Base-by-base conservation (phyloP, 2,113 vertebrate genomes). In the Hydrolagus affinis region DNA sequence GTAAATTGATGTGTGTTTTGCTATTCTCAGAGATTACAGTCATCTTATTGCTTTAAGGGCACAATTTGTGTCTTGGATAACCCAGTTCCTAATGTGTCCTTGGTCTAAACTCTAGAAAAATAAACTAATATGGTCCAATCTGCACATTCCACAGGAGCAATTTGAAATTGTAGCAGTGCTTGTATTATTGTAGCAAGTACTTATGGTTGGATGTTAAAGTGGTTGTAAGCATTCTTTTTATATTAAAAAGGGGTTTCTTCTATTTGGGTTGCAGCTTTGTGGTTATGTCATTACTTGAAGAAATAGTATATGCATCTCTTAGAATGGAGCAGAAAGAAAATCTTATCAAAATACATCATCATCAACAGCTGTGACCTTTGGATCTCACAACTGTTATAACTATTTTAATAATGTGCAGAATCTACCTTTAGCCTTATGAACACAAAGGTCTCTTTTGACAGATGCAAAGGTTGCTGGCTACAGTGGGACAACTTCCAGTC, bases 261-360 rank as follows among this genome's bases (percentile, higher is more conserved):
- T 28, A 25, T 64, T 80, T 80, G 77, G 64, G 57, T 15, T n/a
- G 12, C 32, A 60, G 12, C 44, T 12, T 62, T 80, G 23, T 14
- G 59, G n/a, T 62, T 23, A 25, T 28, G 23, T 8, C 23, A 80
- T 3, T n/a, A 11, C 70, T 72, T 72, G 23, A 21, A 19, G 19
- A 3, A 2, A 70, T 70, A 17, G 25, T 83, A 83, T 59, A 4
- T 64, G 17, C 77, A 66, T 15, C n/a, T 66, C 78, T 78, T 78
- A 78, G 57, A 62, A 62, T 25, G 59, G 6, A 44, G 44, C 44
- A 44, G 44, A 44, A 1, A 44, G 44, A 21, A 7, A 83, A 83
- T 83, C 62, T 62, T 64, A 80, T 80, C 77, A 80, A 80, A 80
- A 83, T 59, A 66, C 15, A 44, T 44, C 66, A 83, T 66, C 66